phyloP scores from a whole-genome alignment of 2,113 vertebrate genomes.

The Monopterus albus region DNA sequence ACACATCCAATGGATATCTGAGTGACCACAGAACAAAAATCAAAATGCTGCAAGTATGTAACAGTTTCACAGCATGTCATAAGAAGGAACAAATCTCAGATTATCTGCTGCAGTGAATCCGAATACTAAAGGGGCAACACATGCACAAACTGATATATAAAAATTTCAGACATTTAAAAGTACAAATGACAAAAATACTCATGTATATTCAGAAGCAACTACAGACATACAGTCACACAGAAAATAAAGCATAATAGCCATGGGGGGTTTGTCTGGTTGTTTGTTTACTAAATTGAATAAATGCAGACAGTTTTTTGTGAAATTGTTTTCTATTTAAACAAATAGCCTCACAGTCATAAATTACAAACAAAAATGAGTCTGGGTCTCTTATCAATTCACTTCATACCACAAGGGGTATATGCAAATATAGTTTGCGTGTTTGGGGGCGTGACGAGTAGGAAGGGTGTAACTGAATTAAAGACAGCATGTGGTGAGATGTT shows the following conservation, averaged over 20 bases:
- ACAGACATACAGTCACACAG: conserved; percentile 30
- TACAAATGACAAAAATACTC: not conserved
- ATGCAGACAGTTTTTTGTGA: conserved; percentile 64
- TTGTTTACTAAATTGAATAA: conserved; percentile 59
- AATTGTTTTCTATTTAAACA: conserved; percentile 75
- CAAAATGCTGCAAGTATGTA: conserved; percentile 43
- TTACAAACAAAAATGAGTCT: conserved; percentile 75
- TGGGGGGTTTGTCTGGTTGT: too few species aligned
- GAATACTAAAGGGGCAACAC: conserved; percentile 41
- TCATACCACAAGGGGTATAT: conserved; percentile 71
- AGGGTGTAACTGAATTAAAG: conserved; percentile 76
- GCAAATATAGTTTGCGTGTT: conserved; percentile 69
- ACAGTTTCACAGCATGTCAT: conserved; percentile 43
- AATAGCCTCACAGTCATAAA: conserved; percentile 74
- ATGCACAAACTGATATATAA: conserved; percentile 12
- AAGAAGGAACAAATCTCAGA: conserved; percentile 48
- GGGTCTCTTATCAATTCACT: conserved; percentile 72
- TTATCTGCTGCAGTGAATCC: conserved; percentile 28
- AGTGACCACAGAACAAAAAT: conserved; percentile 57
- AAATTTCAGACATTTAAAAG: conserved; percentile 39
- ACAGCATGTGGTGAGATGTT: conserved; percentile 68
- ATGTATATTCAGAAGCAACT: conserved; percentile 7
- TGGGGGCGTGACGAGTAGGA: conserved; percentile 4
- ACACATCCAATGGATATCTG: conserved; percentile 51
- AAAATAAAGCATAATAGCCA: conserved; percentile 38